Percentiles rank a stretch among this genome's conserved stretches.
Evolutionary conservation across 2,113 vertebrate genomes (phyloP).

Genomic region (Nerophis ophidion): DNA sequence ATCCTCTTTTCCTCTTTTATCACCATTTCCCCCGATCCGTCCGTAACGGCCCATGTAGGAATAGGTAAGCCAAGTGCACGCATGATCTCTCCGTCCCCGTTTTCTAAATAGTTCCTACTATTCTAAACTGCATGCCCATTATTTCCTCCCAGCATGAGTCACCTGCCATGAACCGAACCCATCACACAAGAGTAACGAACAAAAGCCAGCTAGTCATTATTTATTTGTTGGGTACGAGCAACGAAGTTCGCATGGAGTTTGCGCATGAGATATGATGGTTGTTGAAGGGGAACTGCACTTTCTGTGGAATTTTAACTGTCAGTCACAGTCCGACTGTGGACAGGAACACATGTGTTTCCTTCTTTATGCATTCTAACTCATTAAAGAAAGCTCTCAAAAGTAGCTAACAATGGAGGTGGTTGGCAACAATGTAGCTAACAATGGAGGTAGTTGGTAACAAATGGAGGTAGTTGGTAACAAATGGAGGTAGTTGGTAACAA

Average conservation of each 20-base stretch:
- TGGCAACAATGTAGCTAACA: too few relatives aligned
- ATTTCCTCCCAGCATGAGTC: constrained; percentile 55
- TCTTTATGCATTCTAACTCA: too few relatives aligned
- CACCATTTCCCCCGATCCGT: constrained; percentile 87
- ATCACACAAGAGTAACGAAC: constrained; percentile 16
- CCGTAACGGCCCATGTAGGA: constrained; percentile 91
- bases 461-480: too few relatives aligned
- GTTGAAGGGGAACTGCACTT: background rate
- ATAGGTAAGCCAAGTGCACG: constrained; percentile 84
- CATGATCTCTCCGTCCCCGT: constrained; percentile 40
- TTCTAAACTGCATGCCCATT: constrained; percentile 53
- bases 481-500: too few relatives aligned
- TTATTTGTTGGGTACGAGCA: constrained; percentile 14
- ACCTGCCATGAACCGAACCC: constrained; percentile 34
- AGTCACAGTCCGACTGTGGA: too few relatives aligned
- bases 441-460: too few relatives aligned
- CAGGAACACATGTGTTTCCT: too few relatives aligned
- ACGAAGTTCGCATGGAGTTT: constrained; percentile 49
- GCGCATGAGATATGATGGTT: constrained; percentile 47
- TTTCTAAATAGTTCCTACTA: constrained; percentile 5
- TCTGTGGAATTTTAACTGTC: too few relatives aligned
- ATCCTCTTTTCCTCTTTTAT: constrained; percentile 76
- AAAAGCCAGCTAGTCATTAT: constrained; percentile 4
- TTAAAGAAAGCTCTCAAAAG: too few relatives aligned
- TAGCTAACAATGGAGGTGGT: too few relatives aligned